These are phyloP conservation scores for Eupsittula cactorum DNA, from an alignment of 2,113 vertebrate species.

Conservation along the genomic window DNA sequence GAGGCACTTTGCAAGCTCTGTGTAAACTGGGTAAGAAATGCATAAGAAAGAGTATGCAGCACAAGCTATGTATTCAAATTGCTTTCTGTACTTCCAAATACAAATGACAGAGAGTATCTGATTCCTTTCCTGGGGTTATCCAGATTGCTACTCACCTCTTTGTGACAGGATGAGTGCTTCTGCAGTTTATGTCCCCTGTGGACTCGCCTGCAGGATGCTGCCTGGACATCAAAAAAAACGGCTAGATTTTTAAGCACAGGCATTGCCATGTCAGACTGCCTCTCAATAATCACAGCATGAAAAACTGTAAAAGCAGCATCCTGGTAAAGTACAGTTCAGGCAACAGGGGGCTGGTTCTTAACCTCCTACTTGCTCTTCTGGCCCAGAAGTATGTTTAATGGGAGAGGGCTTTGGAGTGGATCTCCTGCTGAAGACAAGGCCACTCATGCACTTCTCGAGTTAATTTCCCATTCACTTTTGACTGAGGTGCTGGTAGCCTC, in stretches of 20 bases:
- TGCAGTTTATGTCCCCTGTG: not conserved
- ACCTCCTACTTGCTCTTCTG: not conserved
- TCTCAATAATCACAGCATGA: constrained; percentile 20
- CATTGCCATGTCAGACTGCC: not conserved
- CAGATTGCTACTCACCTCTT: not conserved
- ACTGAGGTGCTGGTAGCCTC: not conserved
- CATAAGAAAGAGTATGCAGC: not conserved
- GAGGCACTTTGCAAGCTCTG: not conserved
- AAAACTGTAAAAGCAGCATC: not conserved
- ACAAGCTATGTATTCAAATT: not conserved
- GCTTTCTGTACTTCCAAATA: not conserved
- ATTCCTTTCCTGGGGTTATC: not conserved
- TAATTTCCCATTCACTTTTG: not conserved
- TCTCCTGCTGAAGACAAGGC: not conserved
- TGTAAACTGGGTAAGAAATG: not conserved
- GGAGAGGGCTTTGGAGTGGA: not conserved
- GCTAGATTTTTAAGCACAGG: not conserved
- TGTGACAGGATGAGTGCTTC: not conserved
- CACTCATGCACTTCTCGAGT: not conserved
- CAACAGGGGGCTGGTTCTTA: constrained; percentile 1
- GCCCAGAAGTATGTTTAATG: not conserved
- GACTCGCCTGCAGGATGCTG: not conserved
- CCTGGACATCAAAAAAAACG: not conserved
- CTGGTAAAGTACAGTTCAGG: not conserved
- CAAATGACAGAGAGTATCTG: not conserved